Evolutionary conservation across 2,113 vertebrate species (phyloP).

Genomic region (Mixornis gularis): DNA sequence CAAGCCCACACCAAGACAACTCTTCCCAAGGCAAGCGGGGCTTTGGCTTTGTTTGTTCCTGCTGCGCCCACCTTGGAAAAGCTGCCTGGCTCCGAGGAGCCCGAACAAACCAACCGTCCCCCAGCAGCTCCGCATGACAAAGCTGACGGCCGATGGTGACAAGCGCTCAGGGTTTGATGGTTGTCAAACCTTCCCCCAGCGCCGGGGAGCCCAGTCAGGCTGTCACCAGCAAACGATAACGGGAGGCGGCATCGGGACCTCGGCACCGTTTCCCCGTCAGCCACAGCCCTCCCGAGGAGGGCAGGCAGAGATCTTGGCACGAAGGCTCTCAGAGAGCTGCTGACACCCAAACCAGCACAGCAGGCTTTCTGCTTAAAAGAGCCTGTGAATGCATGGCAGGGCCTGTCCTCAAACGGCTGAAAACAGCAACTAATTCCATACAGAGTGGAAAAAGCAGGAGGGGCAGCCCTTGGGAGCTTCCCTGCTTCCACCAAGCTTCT

Average conservation of each 20-base stretch:
- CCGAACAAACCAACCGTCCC: background rate
- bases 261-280: background rate
- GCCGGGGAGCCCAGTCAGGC: background rate
- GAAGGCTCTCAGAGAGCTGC: background rate
- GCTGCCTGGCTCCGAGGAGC: background rate
- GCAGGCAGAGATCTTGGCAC: background rate
- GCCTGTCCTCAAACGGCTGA: background rate
- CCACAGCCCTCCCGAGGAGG: background rate
- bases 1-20: background rate
- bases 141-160: background rate
- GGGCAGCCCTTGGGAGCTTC: background rate
- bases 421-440: background rate
- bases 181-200: background rate
- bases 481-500: background rate
- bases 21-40: background rate
- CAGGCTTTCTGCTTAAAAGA: background rate
- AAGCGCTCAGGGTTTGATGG: background rate
- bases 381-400: background rate
- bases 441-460: background rate
- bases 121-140: background rate
- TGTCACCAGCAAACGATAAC: background rate
- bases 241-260: accelerated
- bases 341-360: background rate
- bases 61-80: background rate
- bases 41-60: background rate